A percentile compares a stretch with the other conserved stretches of the same genome.
These are phyloP conservation scores for Cyanoramphus novaezelandiae DNA, from an alignment of 2,113 vertebrate species.

Conservation along the genomic window DNA sequence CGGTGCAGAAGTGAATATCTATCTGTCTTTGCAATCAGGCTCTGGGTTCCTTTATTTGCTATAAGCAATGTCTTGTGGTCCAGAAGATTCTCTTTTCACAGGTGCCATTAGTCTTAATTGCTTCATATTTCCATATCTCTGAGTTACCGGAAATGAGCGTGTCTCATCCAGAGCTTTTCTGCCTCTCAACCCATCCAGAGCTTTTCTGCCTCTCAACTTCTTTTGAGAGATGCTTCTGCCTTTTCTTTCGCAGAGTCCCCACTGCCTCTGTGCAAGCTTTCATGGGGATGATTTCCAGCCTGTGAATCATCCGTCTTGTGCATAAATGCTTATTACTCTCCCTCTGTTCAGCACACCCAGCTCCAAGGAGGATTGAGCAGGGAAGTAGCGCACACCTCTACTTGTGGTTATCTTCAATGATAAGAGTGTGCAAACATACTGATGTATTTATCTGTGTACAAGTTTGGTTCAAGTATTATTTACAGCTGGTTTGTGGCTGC, in stretches of 20 bases:
- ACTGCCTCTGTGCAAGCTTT: background rate
- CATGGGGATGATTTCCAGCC: background rate
- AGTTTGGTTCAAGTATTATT: background rate
- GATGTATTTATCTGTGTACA: background rate
- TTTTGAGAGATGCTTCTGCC: background rate
- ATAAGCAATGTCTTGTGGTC: fast-evolving
- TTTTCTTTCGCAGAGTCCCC: fast-evolving
- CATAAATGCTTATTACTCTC: background rate
- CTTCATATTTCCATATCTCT: background rate
- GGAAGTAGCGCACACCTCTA: fast-evolving
- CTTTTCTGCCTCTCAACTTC: background rate
- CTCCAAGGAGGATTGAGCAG: background rate
- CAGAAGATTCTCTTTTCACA: background rate
- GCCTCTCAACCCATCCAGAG: background rate
- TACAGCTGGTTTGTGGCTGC: fast-evolving
- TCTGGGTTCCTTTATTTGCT: background rate
- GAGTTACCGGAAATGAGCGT: fast-evolving
- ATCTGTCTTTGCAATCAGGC: background rate
- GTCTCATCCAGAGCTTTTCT: background rate
- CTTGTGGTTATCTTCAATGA: fast-evolving
- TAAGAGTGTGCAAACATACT: fast-evolving
- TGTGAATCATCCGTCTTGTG: background rate
- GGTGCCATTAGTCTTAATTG: background rate
- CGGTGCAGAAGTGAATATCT: background rate
- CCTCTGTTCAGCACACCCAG: background rate